Percentiles rank a stretch among this genome's conserved stretches.
phyloP scores from a whole-genome alignment of 2,888 invertebrate species.

The Pammene aurita region DNA sequence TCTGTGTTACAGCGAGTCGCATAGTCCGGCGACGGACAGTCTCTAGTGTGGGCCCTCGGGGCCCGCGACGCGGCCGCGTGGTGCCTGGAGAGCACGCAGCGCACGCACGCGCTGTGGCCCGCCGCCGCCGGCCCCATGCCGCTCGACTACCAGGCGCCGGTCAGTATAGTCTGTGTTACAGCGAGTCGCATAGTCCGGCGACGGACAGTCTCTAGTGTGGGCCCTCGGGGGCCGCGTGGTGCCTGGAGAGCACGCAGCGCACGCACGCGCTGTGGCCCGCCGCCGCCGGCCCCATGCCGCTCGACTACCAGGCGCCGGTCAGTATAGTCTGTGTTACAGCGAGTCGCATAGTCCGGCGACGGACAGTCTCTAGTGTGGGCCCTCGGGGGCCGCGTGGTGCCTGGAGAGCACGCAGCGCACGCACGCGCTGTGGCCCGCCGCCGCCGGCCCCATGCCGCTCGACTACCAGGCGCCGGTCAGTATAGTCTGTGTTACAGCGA shows the following conservation, averaged over 20 bases:
- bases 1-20: no score
- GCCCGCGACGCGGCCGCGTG: conserved; percentile 56
- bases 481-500: no score
- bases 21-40: conserved; percentile 30
- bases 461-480: conserved; percentile 64
- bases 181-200: no score
- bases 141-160: conserved; percentile 64
- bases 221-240: conserved; percentile 66
- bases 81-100: conserved; percentile 75
- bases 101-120: conserved; percentile 75
- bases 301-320: conserved; percentile 65
- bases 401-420: conserved; percentile 75
- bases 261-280: conserved; percentile 75
- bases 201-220: conserved; percentile 57
- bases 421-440: conserved; percentile 72
- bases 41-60: conserved; percentile 62
- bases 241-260: conserved; percentile 74
- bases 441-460: conserved; percentile 67
- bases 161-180: no score
- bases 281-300: conserved; percentile 66
- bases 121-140: conserved; percentile 66
- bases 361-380: conserved; percentile 59
- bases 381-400: conserved; percentile 71
- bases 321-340: no score
- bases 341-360: no score